Evolutionary conservation across 2,888 invertebrate species (phyloP).

Genomic region (Parnassius apollo): DNA sequence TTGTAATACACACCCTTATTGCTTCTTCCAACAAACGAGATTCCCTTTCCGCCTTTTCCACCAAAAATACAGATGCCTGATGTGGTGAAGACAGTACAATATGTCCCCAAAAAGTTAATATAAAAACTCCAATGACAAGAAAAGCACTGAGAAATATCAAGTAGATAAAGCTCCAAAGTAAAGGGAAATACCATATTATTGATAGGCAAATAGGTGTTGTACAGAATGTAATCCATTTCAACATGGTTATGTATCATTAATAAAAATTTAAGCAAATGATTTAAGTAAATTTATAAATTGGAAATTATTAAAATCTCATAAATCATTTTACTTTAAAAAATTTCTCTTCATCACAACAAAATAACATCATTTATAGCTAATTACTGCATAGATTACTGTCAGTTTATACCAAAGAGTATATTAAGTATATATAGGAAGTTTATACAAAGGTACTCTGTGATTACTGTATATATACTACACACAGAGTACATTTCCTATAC

Average conservation of each 20-base stretch:
- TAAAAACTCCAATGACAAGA: constrained; percentile 52
- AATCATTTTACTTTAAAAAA: constrained; percentile 8
- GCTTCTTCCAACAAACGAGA: constrained; percentile 81
- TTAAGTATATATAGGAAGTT: no score
- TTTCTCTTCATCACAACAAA: neutral
- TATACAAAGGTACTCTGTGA: no score
- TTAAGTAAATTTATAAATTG: neutral
- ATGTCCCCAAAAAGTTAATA: constrained; percentile 81
- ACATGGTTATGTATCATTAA: constrained; percentile 43
- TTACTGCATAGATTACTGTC: no score
- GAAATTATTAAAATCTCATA: constrained; percentile 5
- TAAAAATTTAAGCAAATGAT: neutral
- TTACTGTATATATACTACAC: no score
- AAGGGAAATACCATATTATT: constrained; percentile 59
- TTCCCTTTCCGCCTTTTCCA: constrained; percentile 83
- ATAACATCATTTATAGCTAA: constrained; percentile 18
- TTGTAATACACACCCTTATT: constrained; percentile 76
- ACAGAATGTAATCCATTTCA: constrained; percentile 52
- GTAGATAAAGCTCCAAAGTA: constrained; percentile 55
- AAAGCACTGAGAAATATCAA: constrained; percentile 52
- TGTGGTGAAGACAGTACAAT: constrained; percentile 84
- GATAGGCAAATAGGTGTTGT: constrained; percentile 51
- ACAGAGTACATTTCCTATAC: no score
- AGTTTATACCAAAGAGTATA: no score
- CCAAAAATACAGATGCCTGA: constrained; percentile 80